phyloP scores from a whole-genome alignment of 2,888 invertebrate genomes.

The Salpingus planirostris region DNA sequence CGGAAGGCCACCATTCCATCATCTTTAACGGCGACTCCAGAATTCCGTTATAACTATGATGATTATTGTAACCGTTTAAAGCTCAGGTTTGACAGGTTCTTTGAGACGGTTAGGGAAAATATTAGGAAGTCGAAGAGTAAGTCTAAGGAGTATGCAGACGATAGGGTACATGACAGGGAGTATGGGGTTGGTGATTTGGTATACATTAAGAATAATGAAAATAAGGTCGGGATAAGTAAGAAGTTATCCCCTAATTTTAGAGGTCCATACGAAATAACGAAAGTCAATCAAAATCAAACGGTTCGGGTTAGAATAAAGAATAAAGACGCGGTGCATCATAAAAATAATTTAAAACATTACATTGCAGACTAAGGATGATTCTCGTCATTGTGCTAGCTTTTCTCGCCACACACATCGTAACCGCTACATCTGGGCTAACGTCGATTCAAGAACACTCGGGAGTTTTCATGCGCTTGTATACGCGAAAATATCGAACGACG shows the following conservation, averaged over 20 bases:
- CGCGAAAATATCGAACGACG: too few species aligned
- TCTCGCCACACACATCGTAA: too few species aligned
- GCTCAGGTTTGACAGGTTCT: conserved; percentile 17
- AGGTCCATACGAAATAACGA: not conserved
- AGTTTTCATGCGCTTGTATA: too few species aligned
- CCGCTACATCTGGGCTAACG: too few species aligned
- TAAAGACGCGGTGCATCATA: too few species aligned
- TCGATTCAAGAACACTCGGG: too few species aligned
- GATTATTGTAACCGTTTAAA: conserved; percentile 20
- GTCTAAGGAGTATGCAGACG: not conserved
- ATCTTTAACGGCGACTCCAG: conserved; percentile 13
- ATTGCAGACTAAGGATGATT: too few species aligned
- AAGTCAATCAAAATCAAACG: not conserved
- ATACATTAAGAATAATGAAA: not conserved
- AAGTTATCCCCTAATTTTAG: not conserved
- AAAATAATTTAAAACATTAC: too few species aligned
- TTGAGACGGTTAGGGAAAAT: conserved; percentile 17
- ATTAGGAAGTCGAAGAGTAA: conserved; percentile 6
- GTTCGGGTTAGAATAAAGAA: too few species aligned
- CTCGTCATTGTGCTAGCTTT: too few species aligned
- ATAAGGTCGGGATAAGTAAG: not conserved
- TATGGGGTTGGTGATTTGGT: not conserved
- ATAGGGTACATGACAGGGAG: not conserved
- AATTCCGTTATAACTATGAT: conserved; percentile 12
- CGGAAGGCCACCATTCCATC: conserved; percentile 17